phyloP scores from a whole-genome alignment of 1,140 invertebrate species.

The Dreissena rostriformis region DNA sequence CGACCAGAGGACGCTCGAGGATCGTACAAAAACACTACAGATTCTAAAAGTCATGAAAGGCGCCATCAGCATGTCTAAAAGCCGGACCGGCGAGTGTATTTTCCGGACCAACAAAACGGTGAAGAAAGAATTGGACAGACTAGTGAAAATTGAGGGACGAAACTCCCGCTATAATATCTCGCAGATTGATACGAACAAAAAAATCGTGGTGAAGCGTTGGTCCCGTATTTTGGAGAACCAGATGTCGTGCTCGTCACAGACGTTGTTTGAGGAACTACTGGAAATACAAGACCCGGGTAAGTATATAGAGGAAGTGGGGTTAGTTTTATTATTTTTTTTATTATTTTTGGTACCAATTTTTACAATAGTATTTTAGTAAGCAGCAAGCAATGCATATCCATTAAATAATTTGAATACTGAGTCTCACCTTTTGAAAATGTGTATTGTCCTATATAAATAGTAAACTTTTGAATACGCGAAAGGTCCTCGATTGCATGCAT shows the following conservation, averaged over 20 bases:
- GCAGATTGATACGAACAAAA: slow-evolving; percentile 58
- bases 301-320: neutral
- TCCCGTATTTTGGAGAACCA: slow-evolving; percentile 61
- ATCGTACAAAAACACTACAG: slow-evolving; percentile 52
- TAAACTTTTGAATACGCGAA: too few relatives aligned
- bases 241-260: slow-evolving; percentile 52
- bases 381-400: too few relatives aligned
- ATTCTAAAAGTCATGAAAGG: slow-evolving; percentile 64
- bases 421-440: too few relatives aligned
- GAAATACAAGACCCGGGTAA: neutral
- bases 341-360: too few relatives aligned
- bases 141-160: slow-evolving; percentile 49
- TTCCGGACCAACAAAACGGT: slow-evolving; percentile 64
- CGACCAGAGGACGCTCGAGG: slow-evolving; percentile 52
- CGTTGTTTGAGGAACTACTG: slow-evolving; percentile 50
- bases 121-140: slow-evolving; percentile 55
- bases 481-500: too few relatives aligned
- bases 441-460: too few relatives aligned
- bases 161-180: slow-evolving; percentile 41
- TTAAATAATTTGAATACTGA: too few relatives aligned
- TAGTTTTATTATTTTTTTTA: too few relatives aligned
- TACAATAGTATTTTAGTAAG: too few relatives aligned
- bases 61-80: slow-evolving; percentile 62
- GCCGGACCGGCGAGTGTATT: slow-evolving; percentile 62
- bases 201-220: slow-evolving; percentile 61